These are phyloP conservation scores for Dallia pectoralis DNA, from an alignment of 2,797 vertebrate genomes.

Conservation along the genomic window DNA sequence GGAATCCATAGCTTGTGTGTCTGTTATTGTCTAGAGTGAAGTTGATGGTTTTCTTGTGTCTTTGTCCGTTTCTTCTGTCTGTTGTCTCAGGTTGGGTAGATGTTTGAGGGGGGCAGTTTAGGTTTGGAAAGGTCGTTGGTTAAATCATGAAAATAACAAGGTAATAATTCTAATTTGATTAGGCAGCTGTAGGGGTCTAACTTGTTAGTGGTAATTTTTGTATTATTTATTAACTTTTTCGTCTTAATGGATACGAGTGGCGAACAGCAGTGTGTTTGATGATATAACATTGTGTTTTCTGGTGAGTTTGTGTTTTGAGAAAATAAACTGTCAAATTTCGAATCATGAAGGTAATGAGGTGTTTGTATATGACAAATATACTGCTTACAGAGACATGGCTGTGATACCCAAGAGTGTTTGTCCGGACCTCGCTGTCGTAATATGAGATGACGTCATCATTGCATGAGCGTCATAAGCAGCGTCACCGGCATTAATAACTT, in stretches of 20 bases:
- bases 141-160: conserved; percentile 6
- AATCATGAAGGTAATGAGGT: conserved; percentile 11
- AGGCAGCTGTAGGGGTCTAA: conserved; percentile 19
- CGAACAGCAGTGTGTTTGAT: conserved; percentile 38
- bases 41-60: conserved; percentile 29
- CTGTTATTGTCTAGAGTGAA: conserved; percentile 7
- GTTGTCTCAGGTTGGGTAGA: conserved; percentile 39
- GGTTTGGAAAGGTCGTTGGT: neutral
- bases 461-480: too few relatives aligned
- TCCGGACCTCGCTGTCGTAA: conserved; percentile 19
- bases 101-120: neutral
- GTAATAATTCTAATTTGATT: neutral
- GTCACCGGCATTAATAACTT: too few relatives aligned
- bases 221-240: conserved; percentile 67
- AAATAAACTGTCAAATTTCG: conserved; percentile 22
- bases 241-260: conserved; percentile 50
- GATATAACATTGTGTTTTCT: conserved; percentile 27
- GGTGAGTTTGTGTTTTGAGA: conserved; percentile 22
- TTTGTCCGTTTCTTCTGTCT: conserved; percentile 21
- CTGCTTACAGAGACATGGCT: neutral
- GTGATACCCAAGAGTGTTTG: conserved; percentile 4
- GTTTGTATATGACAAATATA: neutral
- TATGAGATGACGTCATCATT: conserved; percentile 7
- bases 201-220: conserved; percentile 35
- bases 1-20: too few relatives aligned